Conservation (phyloP, 2,113 vertebrate genomes). For the Helogale parvula region DNA sequence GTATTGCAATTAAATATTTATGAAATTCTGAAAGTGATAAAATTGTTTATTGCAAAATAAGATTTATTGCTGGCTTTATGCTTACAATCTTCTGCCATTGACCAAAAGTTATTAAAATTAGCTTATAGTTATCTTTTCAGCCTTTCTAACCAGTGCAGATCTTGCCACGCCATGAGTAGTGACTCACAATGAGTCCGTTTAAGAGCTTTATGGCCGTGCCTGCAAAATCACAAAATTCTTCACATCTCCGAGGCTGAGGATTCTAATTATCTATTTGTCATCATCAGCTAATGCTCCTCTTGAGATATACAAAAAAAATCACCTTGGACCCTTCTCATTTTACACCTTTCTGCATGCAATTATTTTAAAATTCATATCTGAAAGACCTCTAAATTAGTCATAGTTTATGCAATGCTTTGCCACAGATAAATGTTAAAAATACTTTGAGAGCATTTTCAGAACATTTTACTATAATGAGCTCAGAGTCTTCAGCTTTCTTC, state of each 20-base stretch:
- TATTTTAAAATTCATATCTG: slow-evolving; percentile 32
- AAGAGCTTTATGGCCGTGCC: neutral
- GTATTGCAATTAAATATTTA: slow-evolving; percentile 58
- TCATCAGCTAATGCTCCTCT: slow-evolving; percentile 41
- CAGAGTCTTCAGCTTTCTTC: slow-evolving; percentile 11
- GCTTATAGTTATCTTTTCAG: neutral
- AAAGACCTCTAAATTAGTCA: slow-evolving; percentile 39
- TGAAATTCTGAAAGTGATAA: slow-evolving; percentile 54
- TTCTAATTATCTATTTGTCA: slow-evolving; percentile 57
- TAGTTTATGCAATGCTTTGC: slow-evolving; percentile 24
- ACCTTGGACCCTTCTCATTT: slow-evolving; percentile 37
- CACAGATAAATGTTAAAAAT: slow-evolving; percentile 59
- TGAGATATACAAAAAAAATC: neutral
- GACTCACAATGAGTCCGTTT: neutral
- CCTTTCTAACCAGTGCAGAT: neutral
- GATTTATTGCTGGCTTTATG: neutral
- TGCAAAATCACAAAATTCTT: neutral
- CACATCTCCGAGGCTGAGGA: neutral
- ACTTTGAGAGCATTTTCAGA: slow-evolving; percentile 61
- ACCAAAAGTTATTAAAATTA: slow-evolving; percentile 10
- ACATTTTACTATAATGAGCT: slow-evolving; percentile 43
- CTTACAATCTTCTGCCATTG: slow-evolving; percentile 33
- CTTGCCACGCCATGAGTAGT: neutral
- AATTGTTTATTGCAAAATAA: slow-evolving; percentile 63
- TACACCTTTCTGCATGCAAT: slow-evolving; percentile 33